Evolutionary conservation across 1,140 invertebrate species (phyloP), one percentile per base, ranked within the genome.

Genomic region (Augochlora pura): DNA sequence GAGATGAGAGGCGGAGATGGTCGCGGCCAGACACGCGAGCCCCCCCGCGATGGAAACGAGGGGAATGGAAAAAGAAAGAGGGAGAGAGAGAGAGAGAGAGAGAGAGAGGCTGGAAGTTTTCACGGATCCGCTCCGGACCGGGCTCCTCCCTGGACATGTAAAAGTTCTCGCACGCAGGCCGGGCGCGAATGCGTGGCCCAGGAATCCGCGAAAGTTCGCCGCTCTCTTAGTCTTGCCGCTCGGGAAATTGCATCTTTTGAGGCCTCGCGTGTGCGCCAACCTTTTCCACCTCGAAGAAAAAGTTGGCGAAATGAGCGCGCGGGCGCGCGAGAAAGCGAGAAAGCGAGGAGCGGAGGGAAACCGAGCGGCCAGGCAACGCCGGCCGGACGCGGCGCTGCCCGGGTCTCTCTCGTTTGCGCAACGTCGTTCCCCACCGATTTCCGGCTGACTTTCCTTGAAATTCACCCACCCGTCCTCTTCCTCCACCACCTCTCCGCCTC

Each of bases 211-310:
- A 38, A 74, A 52, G 21, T 65, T 74, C 12, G 18, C 2, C 8
- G 25, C 25, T 46, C 46, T 46, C 46, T 69, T 39, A 60, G 27
- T 49, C 42, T n/a, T 65, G 49, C 25, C 21, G 46, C 10, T 25
- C 14, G 32, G 65, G 39, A 77, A 71, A 79, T 82, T 79, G 77
- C 68, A 70, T 65, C 68, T 69, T 82, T 82, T 73, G 80, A 79
- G 5, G 64, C 18, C 18, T 64, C 60, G 52, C 67, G 63, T 59
- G 63, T 66, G 54, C 39, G 10, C 10, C 10, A 46, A 65, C 23
- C 5, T 16, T 32, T 0, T 12, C 57, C 27, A 8, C 16, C n/a
- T n/a, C 16, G 5, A 21, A 77, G 76, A 73, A 73, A 82, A 78
- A 79, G 77, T 77, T 79, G 12, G 23, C 76, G 32, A 78, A 81